These are phyloP conservation scores for Planiliza haematocheilus DNA, from an alignment of 2,113 vertebrate genomes.

Conservation along the genomic window DNA sequence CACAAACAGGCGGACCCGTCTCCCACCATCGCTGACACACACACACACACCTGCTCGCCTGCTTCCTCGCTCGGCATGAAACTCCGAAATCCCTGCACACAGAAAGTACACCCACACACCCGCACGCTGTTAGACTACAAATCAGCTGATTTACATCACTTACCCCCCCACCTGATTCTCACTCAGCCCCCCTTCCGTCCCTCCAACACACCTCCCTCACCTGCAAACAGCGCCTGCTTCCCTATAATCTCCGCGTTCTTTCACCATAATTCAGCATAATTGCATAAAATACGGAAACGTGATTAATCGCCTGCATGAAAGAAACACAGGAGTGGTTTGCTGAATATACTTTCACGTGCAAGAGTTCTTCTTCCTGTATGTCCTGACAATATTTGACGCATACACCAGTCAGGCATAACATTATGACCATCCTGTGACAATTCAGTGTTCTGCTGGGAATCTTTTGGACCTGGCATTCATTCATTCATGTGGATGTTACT, in stretches of 20 bases:
- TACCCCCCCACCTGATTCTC: slow-evolving; percentile 28
- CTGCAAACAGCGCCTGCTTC: slow-evolving; percentile 25
- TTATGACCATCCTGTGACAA: too few relatives aligned
- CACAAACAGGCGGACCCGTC: slow-evolving; percentile 19
- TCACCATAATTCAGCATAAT: slow-evolving; percentile 17
- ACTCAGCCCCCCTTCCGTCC: slow-evolving; percentile 9
- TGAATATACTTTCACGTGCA: too few relatives aligned
- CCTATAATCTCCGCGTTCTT: slow-evolving; percentile 4
- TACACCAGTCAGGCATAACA: too few relatives aligned
- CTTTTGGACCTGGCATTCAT: too few relatives aligned
- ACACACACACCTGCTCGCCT: slow-evolving; percentile 17
- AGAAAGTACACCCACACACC: slow-evolving; percentile 14
- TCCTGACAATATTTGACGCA: too few relatives aligned
- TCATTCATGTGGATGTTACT: too few relatives aligned
- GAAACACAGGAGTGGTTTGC: too few relatives aligned
- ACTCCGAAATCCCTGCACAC: slow-evolving; percentile 29
- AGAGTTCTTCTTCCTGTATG: too few relatives aligned
- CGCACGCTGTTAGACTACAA: slow-evolving; percentile 50
- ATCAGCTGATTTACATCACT: slow-evolving; percentile 63
- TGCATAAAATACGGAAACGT: too few relatives aligned
- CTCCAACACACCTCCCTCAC: slow-evolving; percentile 5
- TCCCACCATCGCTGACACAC: slow-evolving; percentile 41
- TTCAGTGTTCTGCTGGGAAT: too few relatives aligned
- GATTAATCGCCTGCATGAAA: too few relatives aligned
- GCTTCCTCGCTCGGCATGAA: slow-evolving; percentile 50